A percentile compares a stretch with the other conserved stretches of the same genome.
phyloP scores from a whole-genome alignment of 2,888 invertebrate species.

The Dusona sp. region DNA sequence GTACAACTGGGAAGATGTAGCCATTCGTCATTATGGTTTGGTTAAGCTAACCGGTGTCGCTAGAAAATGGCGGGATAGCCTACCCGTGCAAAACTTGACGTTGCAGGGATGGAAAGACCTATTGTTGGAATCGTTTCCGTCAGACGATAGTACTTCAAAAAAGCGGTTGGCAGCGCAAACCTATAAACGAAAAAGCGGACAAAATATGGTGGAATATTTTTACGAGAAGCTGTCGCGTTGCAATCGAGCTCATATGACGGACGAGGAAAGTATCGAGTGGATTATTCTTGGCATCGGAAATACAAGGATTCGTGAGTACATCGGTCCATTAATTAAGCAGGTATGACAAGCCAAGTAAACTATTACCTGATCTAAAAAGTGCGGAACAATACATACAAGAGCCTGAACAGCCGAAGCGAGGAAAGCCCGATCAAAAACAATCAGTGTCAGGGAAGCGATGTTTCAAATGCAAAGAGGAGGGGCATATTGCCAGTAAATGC shows the following conservation, averaged over 20 bases:
- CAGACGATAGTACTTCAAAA: conserved; percentile 4
- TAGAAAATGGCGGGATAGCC: conserved; percentile 71
- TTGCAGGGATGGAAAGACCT: conserved; percentile 53
- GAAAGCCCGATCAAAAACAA: conserved; percentile 6
- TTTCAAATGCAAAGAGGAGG: conserved; percentile 29
- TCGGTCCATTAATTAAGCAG: conserved; percentile 63
- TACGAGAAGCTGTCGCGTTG: conserved; percentile 71
- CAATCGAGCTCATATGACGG: conserved; percentile 66
- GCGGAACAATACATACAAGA: conserved; percentile 44
- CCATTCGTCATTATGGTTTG: conserved; percentile 70
- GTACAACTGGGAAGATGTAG: conserved; percentile 70
- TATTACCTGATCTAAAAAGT: conserved; percentile 70
- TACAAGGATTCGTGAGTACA: conserved; percentile 52
- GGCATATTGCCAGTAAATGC: conserved; percentile 16
- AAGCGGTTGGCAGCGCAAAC: conserved; percentile 60
- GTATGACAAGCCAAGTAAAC: conserved; percentile 61
- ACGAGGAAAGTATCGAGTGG: conserved; percentile 69
- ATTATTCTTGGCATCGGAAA: conserved; percentile 68
- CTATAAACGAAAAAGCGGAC: conserved; percentile 62
- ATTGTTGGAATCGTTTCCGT: conserved; percentile 41
- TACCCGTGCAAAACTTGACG: conserved; percentile 50
- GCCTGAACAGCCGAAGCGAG: conserved; percentile 32
- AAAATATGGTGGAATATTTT: conserved; percentile 69
- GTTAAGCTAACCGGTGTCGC: conserved; percentile 72
- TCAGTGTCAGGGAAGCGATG: neutral